Conservation (phyloP, 2,888 invertebrate species). For the Apomyelois bistriatella region DNA sequence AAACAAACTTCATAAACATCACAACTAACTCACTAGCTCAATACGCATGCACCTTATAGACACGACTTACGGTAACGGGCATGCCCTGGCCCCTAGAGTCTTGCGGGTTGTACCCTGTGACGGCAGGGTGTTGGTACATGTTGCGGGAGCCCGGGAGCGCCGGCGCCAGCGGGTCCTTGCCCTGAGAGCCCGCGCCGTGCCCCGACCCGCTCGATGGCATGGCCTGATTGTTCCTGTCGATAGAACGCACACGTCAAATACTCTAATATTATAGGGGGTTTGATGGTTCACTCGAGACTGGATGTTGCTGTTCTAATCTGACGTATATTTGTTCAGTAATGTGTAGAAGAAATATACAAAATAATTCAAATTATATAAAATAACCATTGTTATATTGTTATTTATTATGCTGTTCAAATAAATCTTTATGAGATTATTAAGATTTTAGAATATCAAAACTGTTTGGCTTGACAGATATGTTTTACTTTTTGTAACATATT, state of each 20-base stretch:
- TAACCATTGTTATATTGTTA: too few species aligned
- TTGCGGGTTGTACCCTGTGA: constrained; percentile 67
- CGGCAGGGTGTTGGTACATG: constrained; percentile 69
- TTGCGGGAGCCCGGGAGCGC: constrained; percentile 56
- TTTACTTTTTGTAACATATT: too few species aligned
- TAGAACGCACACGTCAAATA: constrained; percentile 18
- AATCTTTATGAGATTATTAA: too few species aligned
- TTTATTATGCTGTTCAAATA: too few species aligned
- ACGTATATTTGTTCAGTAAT: too few species aligned
- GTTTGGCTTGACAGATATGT: too few species aligned
- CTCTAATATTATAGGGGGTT: neutral
- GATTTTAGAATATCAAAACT: too few species aligned
- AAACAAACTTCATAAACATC: too few species aligned
- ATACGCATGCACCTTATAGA: neutral
- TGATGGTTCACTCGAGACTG: neutral
- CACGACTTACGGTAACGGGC: constrained; percentile 64
- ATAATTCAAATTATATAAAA: too few species aligned
- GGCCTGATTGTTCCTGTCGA: constrained; percentile 67
- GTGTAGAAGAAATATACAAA: too few species aligned
- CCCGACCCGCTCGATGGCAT: constrained; percentile 55
- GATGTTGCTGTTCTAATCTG: too few species aligned
- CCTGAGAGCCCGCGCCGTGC: constrained; percentile 60
- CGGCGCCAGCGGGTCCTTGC: constrained; percentile 70
- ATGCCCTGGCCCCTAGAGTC: constrained; percentile 59
- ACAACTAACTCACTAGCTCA: too few species aligned